Evolutionary conservation across 2,888 invertebrate species (phyloP).

Genomic region (Lasius platythorax): DNA sequence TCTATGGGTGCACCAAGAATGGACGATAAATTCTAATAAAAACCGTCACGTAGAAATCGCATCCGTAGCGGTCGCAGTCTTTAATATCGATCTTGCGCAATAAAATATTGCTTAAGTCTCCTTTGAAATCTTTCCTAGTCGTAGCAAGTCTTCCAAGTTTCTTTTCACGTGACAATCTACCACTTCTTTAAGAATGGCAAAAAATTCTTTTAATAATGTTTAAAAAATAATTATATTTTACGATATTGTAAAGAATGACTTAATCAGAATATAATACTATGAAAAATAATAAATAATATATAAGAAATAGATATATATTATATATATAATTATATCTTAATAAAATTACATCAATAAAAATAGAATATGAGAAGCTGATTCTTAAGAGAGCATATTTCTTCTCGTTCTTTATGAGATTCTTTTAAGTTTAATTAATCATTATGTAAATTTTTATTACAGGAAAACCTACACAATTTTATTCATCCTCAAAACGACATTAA

Average conservation of each 20-base stretch:
- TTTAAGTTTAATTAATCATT: conserved; percentile 8
- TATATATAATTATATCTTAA: background rate
- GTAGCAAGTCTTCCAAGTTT: background rate
- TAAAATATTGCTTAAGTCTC: conserved; percentile 5
- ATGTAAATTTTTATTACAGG: background rate
- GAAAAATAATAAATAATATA: background rate
- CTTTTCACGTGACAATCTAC: background rate
- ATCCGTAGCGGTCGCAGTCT: conserved; percentile 14
- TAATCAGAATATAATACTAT: background rate
- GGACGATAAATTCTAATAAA: conserved; percentile 54
- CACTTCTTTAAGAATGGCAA: background rate
- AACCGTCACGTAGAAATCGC: conserved; percentile 38
- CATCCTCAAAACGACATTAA: too few species aligned
- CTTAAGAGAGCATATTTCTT: background rate
- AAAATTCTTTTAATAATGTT: background rate
- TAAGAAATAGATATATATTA: background rate
- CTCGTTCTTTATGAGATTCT: background rate
- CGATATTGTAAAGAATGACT: background rate
- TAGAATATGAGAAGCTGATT: background rate
- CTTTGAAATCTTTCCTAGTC: conserved; percentile 25
- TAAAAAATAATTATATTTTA: background rate
- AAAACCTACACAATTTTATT: background rate
- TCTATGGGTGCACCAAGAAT: conserved; percentile 34
- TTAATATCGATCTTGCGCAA: conserved; percentile 33
- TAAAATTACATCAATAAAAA: background rate